These are phyloP conservation scores for Drosophila pegasa DNA, from an alignment of 2,888 invertebrate species.

Conservation along the genomic window DNA sequence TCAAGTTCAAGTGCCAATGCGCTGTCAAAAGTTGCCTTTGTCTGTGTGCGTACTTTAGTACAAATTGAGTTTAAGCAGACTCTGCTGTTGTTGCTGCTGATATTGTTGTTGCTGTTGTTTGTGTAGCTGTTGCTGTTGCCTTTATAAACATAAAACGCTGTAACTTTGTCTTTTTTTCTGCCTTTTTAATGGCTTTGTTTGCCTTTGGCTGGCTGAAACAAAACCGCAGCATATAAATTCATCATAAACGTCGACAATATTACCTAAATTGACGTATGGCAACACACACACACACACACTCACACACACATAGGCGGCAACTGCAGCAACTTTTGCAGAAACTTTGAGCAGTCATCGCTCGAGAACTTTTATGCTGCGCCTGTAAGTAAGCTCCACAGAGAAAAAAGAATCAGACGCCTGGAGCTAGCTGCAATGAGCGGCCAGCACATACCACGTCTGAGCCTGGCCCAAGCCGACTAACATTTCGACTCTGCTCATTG, in stretches of 20 bases:
- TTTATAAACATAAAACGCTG: constrained; percentile 58
- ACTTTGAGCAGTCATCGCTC: constrained; percentile 24
- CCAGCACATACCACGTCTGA: constrained; percentile 1
- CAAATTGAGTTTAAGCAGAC: constrained; percentile 65
- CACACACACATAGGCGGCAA: constrained; percentile 16
- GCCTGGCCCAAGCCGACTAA: rapidly evolving
- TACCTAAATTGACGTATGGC: constrained; percentile 72
- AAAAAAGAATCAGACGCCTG: neutral
- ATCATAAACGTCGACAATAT: constrained; percentile 71
- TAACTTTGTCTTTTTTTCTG: constrained; percentile 59
- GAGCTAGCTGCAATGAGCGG: neutral
- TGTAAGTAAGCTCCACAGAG: constrained; percentile 11
- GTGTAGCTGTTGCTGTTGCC: constrained; percentile 13
- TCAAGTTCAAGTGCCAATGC: constrained; percentile 68
- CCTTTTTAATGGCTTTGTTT: constrained; percentile 70
- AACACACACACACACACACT: constrained; percentile 10
- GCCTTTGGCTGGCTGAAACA: constrained; percentile 43
- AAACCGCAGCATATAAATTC: constrained; percentile 67
- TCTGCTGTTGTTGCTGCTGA: constrained; percentile 4
- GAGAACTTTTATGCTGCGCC: constrained; percentile 24
- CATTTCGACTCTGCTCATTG: neutral
- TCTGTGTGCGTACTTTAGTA: constrained; percentile 33
- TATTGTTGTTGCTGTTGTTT: constrained; percentile 6
- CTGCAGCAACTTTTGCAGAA: constrained; percentile 37
- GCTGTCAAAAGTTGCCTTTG: constrained; percentile 59